Percentiles rank a stretch among this genome's conserved stretches.
Conservation (phyloP, 2,113 vertebrate species). For the Apteryx owenii region DNA sequence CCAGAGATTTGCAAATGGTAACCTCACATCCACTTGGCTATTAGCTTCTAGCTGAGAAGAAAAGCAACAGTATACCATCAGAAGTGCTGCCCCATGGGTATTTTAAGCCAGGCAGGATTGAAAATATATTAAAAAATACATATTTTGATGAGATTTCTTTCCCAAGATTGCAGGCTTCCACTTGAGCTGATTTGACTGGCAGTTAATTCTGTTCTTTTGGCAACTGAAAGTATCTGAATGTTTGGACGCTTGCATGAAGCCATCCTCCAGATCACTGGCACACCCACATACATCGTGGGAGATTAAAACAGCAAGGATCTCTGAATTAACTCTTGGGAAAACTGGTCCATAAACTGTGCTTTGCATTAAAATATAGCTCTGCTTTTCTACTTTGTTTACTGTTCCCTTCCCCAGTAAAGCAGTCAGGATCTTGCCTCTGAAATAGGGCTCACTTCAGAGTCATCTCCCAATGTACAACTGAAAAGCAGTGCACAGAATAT, state of each 20-base stretch:
- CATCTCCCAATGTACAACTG: background rate
- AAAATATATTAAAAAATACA: background rate
- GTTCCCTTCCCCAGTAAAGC: background rate
- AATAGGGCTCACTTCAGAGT: background rate
- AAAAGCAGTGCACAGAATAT: background rate
- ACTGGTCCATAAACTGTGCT: background rate
- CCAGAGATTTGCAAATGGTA: background rate
- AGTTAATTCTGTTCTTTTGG: background rate
- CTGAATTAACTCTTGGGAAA: background rate
- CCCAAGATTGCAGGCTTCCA: background rate
- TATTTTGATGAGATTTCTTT: background rate
- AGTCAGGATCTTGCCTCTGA: background rate
- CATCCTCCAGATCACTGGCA: background rate
- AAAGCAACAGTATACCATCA: background rate
- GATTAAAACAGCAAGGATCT: background rate
- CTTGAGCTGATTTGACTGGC: slow-evolving; percentile 8
- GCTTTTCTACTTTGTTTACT: background rate
- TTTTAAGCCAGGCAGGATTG: background rate
- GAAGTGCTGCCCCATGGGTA: background rate
- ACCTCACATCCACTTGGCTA: background rate
- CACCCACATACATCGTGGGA: background rate
- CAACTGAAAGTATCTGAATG: background rate
- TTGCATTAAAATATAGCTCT: background rate
- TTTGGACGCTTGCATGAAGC: background rate
- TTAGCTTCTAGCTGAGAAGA: background rate